Percentiles rank a stretch among this genome's conserved stretches.
phyloP scores from a whole-genome alignment of 2,888 invertebrate species.

The Azorinus chamasolen region DNA sequence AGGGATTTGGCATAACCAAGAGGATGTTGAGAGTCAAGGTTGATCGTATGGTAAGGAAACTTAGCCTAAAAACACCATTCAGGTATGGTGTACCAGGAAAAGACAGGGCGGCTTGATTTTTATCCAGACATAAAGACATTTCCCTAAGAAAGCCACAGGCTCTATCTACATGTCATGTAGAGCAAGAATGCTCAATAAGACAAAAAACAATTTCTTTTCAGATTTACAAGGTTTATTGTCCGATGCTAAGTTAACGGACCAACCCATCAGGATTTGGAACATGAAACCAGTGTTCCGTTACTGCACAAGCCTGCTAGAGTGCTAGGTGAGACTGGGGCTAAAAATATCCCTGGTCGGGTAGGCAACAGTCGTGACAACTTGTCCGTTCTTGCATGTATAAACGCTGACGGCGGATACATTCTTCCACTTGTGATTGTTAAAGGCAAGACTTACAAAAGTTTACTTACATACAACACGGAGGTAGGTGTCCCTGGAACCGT shows the following conservation, averaged over 20 bases:
- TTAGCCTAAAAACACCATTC: slow-evolving; percentile 40
- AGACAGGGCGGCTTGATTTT: slow-evolving; percentile 39
- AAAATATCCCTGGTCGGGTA: slow-evolving; percentile 48
- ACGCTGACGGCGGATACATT: slow-evolving; percentile 53
- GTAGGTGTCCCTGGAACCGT: slow-evolving; percentile 36
- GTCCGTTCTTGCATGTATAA: slow-evolving; percentile 56
- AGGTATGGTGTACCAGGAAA: slow-evolving; percentile 47
- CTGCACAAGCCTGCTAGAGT: slow-evolving; percentile 8
- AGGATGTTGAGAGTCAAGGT: slow-evolving; percentile 35
- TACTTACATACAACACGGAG: slow-evolving; percentile 31
- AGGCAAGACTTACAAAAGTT: slow-evolving; percentile 49
- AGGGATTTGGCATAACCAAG: slow-evolving; percentile 54
- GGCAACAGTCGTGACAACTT: slow-evolving; percentile 52
- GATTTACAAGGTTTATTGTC: not conserved
- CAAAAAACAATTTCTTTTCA: slow-evolving; percentile 10
- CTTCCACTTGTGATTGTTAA: slow-evolving; percentile 59
- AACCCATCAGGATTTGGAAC: slow-evolving; percentile 21
- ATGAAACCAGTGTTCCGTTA: slow-evolving; percentile 23
- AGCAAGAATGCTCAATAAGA: slow-evolving; percentile 29
- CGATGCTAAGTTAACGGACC: not conserved
- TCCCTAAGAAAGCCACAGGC: slow-evolving; percentile 33
- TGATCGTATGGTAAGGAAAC: slow-evolving; percentile 14
- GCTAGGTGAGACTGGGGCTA: slow-evolving; percentile 3
- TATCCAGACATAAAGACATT: slow-evolving; percentile 40
- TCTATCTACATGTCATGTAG: slow-evolving; percentile 19